These are phyloP conservation scores for Aethes cnicana DNA, from an alignment of 2,888 invertebrate species.

Conservation along the genomic window DNA sequence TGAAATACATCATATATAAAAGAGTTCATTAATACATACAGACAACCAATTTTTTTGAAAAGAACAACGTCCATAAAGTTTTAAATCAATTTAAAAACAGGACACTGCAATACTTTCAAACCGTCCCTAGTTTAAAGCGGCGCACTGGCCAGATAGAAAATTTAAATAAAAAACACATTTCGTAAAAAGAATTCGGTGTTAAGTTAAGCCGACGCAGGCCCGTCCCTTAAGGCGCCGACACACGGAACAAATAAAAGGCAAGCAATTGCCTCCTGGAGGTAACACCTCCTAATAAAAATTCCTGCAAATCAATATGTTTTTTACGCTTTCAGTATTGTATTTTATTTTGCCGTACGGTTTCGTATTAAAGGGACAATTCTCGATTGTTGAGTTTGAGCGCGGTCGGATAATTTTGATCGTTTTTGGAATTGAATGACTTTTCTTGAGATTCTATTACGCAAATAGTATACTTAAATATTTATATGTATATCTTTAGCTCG, in stretches of 20 bases:
- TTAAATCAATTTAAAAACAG: too few species aligned
- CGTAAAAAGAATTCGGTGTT: constrained; percentile 5
- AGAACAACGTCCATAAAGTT: too few species aligned
- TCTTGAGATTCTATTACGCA: too few species aligned
- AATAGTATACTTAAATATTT: too few species aligned
- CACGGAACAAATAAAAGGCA: constrained; percentile 62
- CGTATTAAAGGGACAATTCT: constrained; percentile 80
- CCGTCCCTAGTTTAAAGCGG: too few species aligned
- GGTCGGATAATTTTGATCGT: constrained; percentile 22
- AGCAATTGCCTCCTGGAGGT: constrained; percentile 63
- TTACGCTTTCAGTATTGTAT: constrained; percentile 80
- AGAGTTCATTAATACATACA: too few species aligned
- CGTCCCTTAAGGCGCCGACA: constrained; percentile 34
- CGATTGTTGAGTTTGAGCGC: constrained; percentile 55
- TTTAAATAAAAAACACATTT: constrained; percentile 27
- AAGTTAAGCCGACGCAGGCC: constrained; percentile 28
- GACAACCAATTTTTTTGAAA: too few species aligned
- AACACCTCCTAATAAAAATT: constrained; percentile 81
- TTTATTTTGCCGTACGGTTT: constrained; percentile 78
- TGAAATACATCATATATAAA: too few species aligned
- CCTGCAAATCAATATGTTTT: constrained; percentile 81
- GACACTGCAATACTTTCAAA: background rate
- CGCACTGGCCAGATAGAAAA: constrained; percentile 10
- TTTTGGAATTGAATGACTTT: too few species aligned
- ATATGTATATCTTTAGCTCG: too few species aligned